Evolutionary conservation across 2,113 vertebrate species (phyloP).

Genomic region (Monopterus albus): DNA sequence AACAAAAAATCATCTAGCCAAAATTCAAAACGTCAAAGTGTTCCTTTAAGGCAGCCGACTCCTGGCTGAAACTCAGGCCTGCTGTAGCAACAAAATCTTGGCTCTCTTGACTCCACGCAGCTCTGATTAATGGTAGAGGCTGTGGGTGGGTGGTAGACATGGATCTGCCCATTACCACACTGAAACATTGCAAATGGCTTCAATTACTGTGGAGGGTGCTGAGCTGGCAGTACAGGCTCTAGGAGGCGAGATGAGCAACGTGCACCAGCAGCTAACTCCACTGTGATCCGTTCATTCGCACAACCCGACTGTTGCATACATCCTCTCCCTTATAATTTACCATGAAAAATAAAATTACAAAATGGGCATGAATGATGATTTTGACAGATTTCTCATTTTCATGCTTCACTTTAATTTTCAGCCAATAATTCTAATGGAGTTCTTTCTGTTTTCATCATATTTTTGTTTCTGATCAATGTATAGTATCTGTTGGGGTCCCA

Average conservation of each 20-base stretch:
- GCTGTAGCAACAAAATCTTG: slow-evolving; percentile 75
- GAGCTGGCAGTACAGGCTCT: slow-evolving; percentile 81
- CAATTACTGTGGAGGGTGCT: slow-evolving; percentile 86
- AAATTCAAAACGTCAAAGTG: slow-evolving; percentile 62
- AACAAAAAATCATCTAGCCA: slow-evolving; percentile 38
- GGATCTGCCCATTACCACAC: slow-evolving; percentile 85
- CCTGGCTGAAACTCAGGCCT: slow-evolving; percentile 72
- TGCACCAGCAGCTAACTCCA: slow-evolving; percentile 58
- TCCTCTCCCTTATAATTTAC: slow-evolving; percentile 34
- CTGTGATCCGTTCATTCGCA: slow-evolving; percentile 71
- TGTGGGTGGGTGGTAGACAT: slow-evolving; percentile 85
- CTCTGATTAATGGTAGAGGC: slow-evolving; percentile 85
- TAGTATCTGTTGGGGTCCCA: slow-evolving; percentile 9
- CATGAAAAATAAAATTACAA: neutral
- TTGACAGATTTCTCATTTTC: slow-evolving; percentile 7
- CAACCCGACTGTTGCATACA: slow-evolving; percentile 36
- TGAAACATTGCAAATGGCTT: slow-evolving; percentile 87
- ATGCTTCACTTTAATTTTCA: neutral
- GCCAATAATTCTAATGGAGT: neutral
- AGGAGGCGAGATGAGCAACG: slow-evolving; percentile 73
- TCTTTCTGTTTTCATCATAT: slow-evolving; percentile 9
- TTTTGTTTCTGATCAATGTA: slow-evolving; percentile 27
- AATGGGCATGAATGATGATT: neutral
- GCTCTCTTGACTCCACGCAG: slow-evolving; percentile 74
- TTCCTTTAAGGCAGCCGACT: slow-evolving; percentile 73